A percentile compares a stretch with the other conserved stretches of the same genome.
Conservation (phyloP, 2,797 vertebrate genomes). For the Aphelocoma californica region DNA sequence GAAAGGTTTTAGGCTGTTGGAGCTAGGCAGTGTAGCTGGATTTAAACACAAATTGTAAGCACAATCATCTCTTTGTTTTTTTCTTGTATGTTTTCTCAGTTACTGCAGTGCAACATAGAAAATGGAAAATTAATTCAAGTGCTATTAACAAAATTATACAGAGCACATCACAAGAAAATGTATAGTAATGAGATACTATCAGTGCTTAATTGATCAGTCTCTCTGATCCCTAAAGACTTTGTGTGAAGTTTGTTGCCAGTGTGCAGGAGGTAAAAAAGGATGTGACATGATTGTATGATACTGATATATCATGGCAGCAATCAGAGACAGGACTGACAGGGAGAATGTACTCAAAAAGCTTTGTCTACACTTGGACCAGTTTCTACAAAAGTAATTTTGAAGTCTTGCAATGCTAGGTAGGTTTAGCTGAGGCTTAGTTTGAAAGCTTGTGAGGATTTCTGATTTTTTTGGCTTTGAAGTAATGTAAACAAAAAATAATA, state of each 20-base stretch:
- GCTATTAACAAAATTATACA: background rate
- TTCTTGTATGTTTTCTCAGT: background rate
- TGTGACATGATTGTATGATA: fast-evolving
- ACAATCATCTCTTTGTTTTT: background rate
- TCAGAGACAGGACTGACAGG: background rate
- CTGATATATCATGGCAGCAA: background rate
- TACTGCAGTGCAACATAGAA: background rate
- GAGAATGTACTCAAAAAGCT: background rate
- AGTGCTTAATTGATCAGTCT: background rate
- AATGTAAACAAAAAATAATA: background rate
- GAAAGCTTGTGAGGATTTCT: background rate
- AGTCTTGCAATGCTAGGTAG: background rate
- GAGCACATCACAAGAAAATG: background rate
- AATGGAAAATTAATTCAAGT: background rate
- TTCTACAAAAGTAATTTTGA: background rate
- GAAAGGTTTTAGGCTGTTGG: background rate
- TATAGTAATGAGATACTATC: background rate
- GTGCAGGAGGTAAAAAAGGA: background rate
- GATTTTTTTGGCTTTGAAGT: background rate
- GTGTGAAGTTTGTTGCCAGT: background rate
- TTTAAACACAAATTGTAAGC: background rate
- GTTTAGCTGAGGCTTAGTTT: background rate
- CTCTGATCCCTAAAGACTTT: background rate
- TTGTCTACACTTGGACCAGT: background rate
- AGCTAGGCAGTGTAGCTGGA: background rate